phyloP scores from a whole-genome alignment of 2,888 invertebrate genomes.

The Dorcus hopei region DNA sequence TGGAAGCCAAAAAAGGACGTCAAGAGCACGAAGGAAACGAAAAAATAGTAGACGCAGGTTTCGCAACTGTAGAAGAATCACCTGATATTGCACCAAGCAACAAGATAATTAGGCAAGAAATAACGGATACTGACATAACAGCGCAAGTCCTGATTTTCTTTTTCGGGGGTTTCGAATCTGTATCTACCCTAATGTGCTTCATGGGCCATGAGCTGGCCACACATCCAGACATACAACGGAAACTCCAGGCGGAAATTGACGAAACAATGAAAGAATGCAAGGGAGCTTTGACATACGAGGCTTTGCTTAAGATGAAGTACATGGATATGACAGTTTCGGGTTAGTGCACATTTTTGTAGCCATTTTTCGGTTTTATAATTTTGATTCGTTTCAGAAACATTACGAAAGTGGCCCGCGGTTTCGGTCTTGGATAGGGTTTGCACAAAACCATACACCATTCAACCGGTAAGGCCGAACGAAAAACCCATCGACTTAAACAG shows the following conservation, averaged over 20 bases:
- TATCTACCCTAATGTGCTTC: constrained; percentile 52
- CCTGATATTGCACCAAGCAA: constrained; percentile 1
- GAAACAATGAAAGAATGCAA: constrained; percentile 31
- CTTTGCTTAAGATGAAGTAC: constrained; percentile 54
- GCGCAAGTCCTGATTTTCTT: constrained; percentile 57
- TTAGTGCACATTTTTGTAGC: constrained; percentile 23
- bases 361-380: too few relatives aligned
- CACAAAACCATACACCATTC: constrained; percentile 50
- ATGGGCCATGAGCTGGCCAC: constrained; percentile 57
- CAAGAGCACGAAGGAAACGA: not conserved
- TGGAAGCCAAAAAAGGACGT: constrained; percentile 15
- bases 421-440: constrained; percentile 51
- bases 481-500: constrained; percentile 23
- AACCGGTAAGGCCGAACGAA: constrained; percentile 24
- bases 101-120: constrained; percentile 1
- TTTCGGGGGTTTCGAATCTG: constrained; percentile 54
- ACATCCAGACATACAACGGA: constrained; percentile 58
- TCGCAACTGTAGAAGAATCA: constrained; percentile 21
- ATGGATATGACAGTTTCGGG: constrained; percentile 59
- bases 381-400: constrained; percentile 40
- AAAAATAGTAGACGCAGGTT: constrained; percentile 8
- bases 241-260: constrained; percentile 55
- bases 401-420: constrained; percentile 52
- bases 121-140: constrained; percentile 51
- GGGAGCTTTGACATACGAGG: constrained; percentile 51